Conservation (phyloP, 2,113 vertebrate species). For the Myocastor coypus region DNA sequence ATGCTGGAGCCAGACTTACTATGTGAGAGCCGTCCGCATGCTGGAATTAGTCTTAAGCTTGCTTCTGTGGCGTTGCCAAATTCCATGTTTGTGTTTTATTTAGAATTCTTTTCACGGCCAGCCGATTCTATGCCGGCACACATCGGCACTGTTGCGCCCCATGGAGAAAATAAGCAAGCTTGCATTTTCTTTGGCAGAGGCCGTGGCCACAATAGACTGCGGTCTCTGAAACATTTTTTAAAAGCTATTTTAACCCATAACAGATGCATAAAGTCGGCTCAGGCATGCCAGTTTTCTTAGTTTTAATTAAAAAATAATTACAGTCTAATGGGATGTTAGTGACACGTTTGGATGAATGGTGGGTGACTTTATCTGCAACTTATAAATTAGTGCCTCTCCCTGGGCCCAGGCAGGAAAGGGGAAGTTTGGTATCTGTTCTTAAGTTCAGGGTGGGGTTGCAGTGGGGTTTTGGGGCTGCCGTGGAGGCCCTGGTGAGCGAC, state of each 20-base stretch:
- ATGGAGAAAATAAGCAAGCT: constrained; percentile 92
- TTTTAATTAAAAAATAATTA: constrained; percentile 95
- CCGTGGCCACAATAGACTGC: constrained; percentile 90
- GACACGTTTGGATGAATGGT: constrained; percentile 91
- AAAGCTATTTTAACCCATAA: constrained; percentile 93
- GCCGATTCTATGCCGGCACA: constrained; percentile 91
- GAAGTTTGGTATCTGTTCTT: not conserved
- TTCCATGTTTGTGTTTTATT: constrained; percentile 94
- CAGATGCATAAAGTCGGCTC: constrained; percentile 92
- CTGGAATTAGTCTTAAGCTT: constrained; percentile 93
- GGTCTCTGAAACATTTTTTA: constrained; percentile 91
- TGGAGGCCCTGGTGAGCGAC: not conserved
- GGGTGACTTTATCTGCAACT: constrained; percentile 91
- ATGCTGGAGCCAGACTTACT: constrained; percentile 94
- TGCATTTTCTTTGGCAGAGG: constrained; percentile 92
- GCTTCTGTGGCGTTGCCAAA: constrained; percentile 93
- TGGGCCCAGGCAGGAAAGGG: constrained; percentile 78
- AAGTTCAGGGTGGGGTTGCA: not conserved
- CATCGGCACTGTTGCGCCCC: constrained; percentile 91
- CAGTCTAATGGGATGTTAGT: constrained; percentile 90
- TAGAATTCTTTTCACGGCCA: constrained; percentile 94
- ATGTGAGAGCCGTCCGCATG: constrained; percentile 92
- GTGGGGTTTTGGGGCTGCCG: not conserved
- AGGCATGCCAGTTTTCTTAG: constrained; percentile 90
- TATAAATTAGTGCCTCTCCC: constrained; percentile 87